phyloP scores from a whole-genome alignment of 2,797 vertebrate genomes.

The Acrossocheilus fasciatus region DNA sequence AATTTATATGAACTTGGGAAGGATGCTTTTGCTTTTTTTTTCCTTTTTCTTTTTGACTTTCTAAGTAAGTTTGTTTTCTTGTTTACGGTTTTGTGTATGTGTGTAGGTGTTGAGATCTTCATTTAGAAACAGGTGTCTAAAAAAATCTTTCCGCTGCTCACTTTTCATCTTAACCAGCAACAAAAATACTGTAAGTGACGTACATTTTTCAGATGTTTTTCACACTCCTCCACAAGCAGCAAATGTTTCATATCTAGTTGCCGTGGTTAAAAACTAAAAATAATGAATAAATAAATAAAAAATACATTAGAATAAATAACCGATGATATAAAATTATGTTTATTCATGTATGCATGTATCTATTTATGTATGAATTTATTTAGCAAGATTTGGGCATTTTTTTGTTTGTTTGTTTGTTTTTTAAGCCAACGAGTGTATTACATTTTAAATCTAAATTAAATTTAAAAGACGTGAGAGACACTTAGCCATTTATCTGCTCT shows the following conservation, averaged over 20 bases:
- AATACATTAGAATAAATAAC: not conserved
- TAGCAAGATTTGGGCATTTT: not conserved
- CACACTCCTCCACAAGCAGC: not conserved
- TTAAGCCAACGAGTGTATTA: not conserved
- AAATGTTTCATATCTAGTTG: not conserved
- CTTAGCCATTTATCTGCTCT: conserved; percentile 14
- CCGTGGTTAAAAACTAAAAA: not conserved
- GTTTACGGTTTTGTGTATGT: not conserved
- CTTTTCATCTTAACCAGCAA: not conserved
- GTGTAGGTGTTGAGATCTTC: conserved; percentile 14
- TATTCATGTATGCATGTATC: not conserved
- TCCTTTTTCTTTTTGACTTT: not conserved
- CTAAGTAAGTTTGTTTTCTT: conserved; percentile 8
- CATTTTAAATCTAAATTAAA: not conserved
- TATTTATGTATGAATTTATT: not conserved
- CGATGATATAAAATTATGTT: not conserved
- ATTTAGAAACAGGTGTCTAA: conserved; percentile 30
- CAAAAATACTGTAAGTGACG: not conserved
- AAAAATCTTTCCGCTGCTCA: conserved; percentile 18
- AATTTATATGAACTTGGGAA: not conserved
- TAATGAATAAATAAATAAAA: not conserved
- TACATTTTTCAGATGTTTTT: conserved; percentile 9
- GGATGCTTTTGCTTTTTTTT: not conserved
- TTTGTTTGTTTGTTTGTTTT: not conserved
- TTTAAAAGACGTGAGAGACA: not conserved